Evolutionary conservation across 1,140 invertebrate genomes (phyloP).

Genomic region (Procambarus clarkii): DNA sequence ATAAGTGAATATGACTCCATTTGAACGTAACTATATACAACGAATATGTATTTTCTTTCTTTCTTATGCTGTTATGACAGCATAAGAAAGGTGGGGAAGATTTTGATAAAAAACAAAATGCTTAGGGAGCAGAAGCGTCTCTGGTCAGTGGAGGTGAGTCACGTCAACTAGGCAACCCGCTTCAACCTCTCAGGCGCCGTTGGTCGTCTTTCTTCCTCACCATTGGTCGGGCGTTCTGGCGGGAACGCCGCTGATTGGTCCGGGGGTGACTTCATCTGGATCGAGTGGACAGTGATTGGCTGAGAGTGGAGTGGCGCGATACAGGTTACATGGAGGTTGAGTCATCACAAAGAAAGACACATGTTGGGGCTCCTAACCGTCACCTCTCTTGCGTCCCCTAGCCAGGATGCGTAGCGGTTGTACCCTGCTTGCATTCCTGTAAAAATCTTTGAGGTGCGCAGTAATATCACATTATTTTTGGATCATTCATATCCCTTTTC

Average conservation of each 20-base stretch:
- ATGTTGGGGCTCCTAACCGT: no score
- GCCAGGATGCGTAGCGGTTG: no score
- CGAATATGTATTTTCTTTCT: no score
- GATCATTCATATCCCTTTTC: no score
- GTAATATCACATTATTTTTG: no score
- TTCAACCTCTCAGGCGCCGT: neutral
- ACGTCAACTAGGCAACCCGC: constrained; percentile 1
- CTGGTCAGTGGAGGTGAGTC: neutral
- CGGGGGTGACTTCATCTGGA: neutral
- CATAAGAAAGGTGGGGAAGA: no score
- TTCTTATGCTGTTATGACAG: no score
- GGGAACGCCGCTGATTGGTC: neutral
- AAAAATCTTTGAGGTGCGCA: no score
- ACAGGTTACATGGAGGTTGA: constrained; percentile 1
- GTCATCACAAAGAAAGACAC: neutral
- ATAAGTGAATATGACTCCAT: no score
- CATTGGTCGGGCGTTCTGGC: neutral
- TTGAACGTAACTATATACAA: no score
- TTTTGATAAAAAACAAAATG: neutral
- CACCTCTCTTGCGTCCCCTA: no score
- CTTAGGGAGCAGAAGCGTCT: neutral
- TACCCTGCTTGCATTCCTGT: no score
- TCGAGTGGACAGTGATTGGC: constrained; percentile 8
- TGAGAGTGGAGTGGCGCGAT: neutral
- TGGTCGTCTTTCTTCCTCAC: neutral